These are phyloP conservation scores for Corynorhinus townsendii DNA, from an alignment of 2,113 vertebrate genomes.

Conservation along the genomic window DNA sequence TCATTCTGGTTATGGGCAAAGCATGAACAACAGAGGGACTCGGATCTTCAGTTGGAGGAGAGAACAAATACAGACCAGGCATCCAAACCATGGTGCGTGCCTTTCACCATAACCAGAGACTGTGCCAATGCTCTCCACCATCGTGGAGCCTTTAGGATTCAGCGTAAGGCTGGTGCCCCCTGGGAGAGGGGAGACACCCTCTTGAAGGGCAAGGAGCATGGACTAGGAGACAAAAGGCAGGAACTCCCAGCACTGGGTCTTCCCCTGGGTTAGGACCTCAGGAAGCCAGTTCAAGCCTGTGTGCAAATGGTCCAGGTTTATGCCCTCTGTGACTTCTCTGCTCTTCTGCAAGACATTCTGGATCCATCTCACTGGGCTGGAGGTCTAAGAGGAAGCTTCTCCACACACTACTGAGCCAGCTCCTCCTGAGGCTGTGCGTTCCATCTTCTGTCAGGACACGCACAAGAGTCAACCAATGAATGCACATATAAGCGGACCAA, in stretches of 20 bases:
- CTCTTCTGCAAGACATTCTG: background rate
- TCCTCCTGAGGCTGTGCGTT: background rate
- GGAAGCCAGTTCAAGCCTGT: background rate
- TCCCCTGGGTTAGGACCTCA: background rate
- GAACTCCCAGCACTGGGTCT: background rate
- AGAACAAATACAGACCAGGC: background rate
- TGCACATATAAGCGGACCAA: background rate
- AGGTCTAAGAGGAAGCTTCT: background rate
- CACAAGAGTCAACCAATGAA: background rate
- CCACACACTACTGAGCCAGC: background rate
- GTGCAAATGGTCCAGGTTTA: background rate
- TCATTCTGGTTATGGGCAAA: background rate
- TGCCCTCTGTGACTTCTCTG: background rate
- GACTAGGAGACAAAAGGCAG: background rate
- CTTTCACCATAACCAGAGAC: background rate
- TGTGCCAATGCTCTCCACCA: background rate
- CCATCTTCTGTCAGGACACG: background rate
- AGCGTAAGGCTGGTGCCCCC: background rate
- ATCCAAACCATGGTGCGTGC: fast-evolving
- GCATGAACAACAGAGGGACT: background rate
- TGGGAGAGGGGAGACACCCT: background rate
- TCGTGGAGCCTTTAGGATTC: fast-evolving
- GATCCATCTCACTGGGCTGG: background rate
- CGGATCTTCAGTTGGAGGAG: background rate
- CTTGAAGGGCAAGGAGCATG: background rate